phyloP scores from a whole-genome alignment of 2,797 vertebrate genomes.

The Pangasius macronema region DNA sequence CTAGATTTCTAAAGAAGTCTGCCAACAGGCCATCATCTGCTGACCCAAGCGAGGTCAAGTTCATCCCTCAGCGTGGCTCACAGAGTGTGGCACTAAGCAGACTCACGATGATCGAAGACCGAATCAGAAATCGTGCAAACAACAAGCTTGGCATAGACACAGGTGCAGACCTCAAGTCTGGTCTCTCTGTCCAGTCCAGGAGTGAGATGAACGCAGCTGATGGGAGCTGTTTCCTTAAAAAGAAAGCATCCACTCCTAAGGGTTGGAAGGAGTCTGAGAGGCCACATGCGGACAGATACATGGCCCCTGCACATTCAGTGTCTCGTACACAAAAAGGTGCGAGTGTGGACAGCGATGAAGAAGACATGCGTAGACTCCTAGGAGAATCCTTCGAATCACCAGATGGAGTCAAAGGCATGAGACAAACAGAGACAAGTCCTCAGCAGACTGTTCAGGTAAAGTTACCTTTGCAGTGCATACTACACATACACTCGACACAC shows the following conservation, averaged over 20 bases:
- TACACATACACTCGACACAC: background rate
- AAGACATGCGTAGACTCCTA: slow-evolving; percentile 72
- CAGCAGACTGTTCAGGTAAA: slow-evolving; percentile 31
- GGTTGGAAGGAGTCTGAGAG: background rate
- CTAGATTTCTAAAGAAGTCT: slow-evolving; percentile 78
- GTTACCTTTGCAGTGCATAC: background rate
- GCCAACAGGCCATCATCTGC: slow-evolving; percentile 51
- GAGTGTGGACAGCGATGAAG: slow-evolving; percentile 76
- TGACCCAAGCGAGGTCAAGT: slow-evolving; percentile 50
- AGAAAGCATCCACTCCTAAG: background rate
- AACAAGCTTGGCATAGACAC: background rate
- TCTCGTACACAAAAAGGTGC: slow-evolving; percentile 33
- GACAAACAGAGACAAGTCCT: slow-evolving; percentile 21
- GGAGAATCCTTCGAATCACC: slow-evolving; percentile 66
- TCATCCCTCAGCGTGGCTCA: slow-evolving; percentile 48
- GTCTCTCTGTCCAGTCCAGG: slow-evolving; percentile 53
- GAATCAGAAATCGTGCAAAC: slow-evolving; percentile 58
- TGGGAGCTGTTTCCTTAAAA: slow-evolving; percentile 72
- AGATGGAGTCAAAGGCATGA: slow-evolving; percentile 32
- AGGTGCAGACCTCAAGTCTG: slow-evolving; percentile 9
- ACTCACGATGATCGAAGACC: slow-evolving; percentile 77
- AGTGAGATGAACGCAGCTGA: slow-evolving; percentile 27
- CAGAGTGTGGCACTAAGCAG: slow-evolving; percentile 69
- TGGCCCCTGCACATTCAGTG: background rate
- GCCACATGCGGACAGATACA: background rate